Base-by-base conservation (phyloP, 2,797 vertebrate genomes). In the Cuculus canorus region DNA sequence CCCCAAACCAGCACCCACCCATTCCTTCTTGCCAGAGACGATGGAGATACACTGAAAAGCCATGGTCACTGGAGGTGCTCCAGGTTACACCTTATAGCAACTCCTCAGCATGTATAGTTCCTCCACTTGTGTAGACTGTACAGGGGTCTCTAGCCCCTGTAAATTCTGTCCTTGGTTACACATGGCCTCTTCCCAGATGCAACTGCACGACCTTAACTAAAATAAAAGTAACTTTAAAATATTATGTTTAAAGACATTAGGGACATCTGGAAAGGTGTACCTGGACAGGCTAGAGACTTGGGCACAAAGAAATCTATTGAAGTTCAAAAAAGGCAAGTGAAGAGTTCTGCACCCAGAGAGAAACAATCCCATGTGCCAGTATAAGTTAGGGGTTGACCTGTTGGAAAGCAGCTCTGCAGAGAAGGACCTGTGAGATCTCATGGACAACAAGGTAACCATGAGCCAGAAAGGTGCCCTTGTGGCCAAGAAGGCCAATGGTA, bases 91-190 rank as follows among this genome's bases (percentile, higher is more conserved):
- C 18, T 52, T 8, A 24, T 0, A 71, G 37, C 61, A 95, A 48
- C 11, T 52, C 23, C 50, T 56, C 54, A 39, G 54, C 25, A 14
- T 13, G 21, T n/a, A 73, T 14, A 24, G 19, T 53, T 81, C 24
- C 28, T 8, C 6, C 22, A 60, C 17, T 11, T 69, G 7, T 41
- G 39, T 23, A 15, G 0, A 0, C 57, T 65, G 41, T 24, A 39
- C 59, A 33, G 13, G 37, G 2, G 2, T 43, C 50, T 78, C 43
- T 16, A 37, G 7, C 13, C 13, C 5, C 23, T 35, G 2, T 17
- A 53, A 65, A 79, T 37, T 73, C 35, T 56, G 15, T 71, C 15
- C 32, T 48, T 54, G 43, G 13, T 48, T 86, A 68, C 25, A 53
- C 11, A 5, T 12, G 17, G 13, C 24, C n/a, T 80, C 56, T 88